Evolutionary conservation across 2,113 vertebrate species (phyloP).

Genomic region (Zosterops japonicus): DNA sequence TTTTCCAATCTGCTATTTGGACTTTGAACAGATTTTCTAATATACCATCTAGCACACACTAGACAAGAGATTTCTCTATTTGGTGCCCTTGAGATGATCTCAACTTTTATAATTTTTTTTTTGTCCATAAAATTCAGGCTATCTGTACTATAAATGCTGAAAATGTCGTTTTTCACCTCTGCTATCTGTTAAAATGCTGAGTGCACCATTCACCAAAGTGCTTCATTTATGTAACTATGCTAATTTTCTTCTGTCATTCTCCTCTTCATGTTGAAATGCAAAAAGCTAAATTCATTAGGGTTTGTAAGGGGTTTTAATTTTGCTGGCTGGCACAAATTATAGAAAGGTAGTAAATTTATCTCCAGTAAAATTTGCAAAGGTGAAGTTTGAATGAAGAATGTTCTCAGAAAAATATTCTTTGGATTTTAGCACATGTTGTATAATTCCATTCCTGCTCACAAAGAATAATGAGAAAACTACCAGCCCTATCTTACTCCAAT

Average conservation of each 20-base stretch:
- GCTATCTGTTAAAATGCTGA: background rate
- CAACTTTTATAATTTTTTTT: background rate
- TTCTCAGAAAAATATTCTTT: background rate
- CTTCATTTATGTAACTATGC: background rate
- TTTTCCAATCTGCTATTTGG: background rate
- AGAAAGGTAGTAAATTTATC: background rate
- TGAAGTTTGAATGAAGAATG: background rate
- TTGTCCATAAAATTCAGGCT: background rate
- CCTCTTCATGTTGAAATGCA: background rate
- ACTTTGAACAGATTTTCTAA: background rate
- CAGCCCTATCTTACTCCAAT: background rate
- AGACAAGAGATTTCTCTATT: background rate
- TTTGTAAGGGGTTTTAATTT: background rate
- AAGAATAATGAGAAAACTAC: background rate
- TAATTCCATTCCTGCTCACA: background rate
- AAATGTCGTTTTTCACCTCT: background rate
- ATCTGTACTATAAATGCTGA: background rate
- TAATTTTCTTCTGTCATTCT: conserved; percentile 35
- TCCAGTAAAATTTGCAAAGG: background rate
- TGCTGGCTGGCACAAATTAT: background rate
- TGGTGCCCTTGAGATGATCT: background rate
- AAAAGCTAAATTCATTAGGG: conserved; percentile 41
- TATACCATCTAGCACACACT: background rate
- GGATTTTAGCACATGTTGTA: background rate
- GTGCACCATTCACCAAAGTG: background rate